Evolutionary conservation across 2,113 vertebrate species (phyloP).

Genomic region (Crotophaga sulcirostris): DNA sequence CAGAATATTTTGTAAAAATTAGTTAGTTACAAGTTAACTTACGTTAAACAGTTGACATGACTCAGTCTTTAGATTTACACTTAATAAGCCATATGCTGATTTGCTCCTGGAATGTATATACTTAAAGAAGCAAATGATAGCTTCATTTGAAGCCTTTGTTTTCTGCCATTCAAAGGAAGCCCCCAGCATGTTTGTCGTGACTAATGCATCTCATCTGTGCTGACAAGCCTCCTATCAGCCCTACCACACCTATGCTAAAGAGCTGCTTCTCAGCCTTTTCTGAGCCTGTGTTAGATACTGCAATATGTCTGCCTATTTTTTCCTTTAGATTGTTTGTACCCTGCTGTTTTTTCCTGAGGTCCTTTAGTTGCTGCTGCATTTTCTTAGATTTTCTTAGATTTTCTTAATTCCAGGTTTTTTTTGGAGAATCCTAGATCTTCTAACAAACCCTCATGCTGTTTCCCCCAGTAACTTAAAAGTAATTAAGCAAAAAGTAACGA

Average conservation of each 20-base stretch:
- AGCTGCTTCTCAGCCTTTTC: background rate
- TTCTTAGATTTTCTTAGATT: conserved; percentile 70
- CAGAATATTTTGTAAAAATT: background rate
- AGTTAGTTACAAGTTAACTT: fast-evolving
- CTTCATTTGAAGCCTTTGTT: background rate
- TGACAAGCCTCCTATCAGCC: conserved; percentile 41
- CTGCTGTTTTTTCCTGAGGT: conserved; percentile 61
- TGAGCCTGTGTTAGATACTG: background rate
- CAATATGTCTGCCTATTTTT: conserved; percentile 46
- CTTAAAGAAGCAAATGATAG: background rate
- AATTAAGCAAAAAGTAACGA: conserved; percentile 77
- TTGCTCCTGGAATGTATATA: background rate
- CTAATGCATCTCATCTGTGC: conserved; percentile 31
- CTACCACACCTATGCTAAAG: background rate
- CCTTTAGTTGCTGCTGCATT: conserved; percentile 36
- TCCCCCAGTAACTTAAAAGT: conserved; percentile 68
- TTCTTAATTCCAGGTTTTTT: conserved; percentile 63
- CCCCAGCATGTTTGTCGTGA: background rate
- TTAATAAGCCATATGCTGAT: background rate
- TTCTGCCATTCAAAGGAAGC: background rate
- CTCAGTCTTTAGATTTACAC: background rate
- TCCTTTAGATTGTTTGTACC: conserved; percentile 38
- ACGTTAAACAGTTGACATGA: background rate
- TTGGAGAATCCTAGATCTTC: conserved; percentile 69
- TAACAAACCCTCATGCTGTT: conserved; percentile 73